Conservation (phyloP, 2,113 vertebrate genomes). For the Periophthalmus modestus region DNA sequence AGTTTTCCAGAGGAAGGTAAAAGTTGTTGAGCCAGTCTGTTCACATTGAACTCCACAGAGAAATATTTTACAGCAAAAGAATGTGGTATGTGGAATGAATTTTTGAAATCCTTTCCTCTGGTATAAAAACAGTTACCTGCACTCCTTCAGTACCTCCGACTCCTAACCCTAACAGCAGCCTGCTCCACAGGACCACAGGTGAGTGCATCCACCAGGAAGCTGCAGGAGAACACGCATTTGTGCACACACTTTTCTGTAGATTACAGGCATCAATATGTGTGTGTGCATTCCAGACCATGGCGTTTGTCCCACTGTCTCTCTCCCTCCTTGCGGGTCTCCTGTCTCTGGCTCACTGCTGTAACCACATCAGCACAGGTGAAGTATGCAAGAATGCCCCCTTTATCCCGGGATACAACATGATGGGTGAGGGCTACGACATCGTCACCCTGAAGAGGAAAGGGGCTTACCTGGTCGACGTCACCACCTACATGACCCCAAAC, state of each 20-base stretch:
- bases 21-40: too few species aligned
- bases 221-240: too few species aligned
- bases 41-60: too few species aligned
- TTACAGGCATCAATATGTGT: neutral
- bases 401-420: conserved; percentile 65
- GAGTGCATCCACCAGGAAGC: neutral
- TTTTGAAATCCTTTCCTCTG: too few species aligned
- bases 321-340: neutral
- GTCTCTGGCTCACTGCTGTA: conserved; percentile 14
- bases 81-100: too few species aligned
- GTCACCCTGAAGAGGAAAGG: too few species aligned
- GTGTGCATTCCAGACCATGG: neutral
- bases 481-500: conserved; percentile 1
- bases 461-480: conserved; percentile 58
- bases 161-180: too few species aligned
- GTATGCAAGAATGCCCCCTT: conserved; percentile 47
- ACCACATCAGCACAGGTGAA: neutral
- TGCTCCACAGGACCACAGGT: neutral
- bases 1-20: too few species aligned
- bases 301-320: neutral
- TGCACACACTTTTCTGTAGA: neutral
- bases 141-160: too few species aligned
- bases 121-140: too few species aligned
- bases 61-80: too few species aligned
- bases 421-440: too few species aligned